Base-by-base conservation (phyloP, 2,888 invertebrate genomes). In the Formica aserva region DNA sequence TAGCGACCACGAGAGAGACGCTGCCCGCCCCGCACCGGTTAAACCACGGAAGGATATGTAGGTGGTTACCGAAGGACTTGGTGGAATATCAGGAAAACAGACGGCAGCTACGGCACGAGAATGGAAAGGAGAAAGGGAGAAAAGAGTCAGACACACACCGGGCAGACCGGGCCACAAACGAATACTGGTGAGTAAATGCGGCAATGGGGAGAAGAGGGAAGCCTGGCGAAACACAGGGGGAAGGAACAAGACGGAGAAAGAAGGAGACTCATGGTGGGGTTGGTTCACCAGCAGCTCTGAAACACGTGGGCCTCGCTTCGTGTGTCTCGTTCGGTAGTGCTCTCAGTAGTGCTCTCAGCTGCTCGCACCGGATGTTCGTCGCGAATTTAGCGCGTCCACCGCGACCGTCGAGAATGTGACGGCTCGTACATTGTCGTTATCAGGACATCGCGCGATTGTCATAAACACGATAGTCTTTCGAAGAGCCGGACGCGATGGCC, bases 221-320 rank as follows among this genome's bases (percentile, higher is more conserved):
- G 69, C 65, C 45, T n/a, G 74, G 80, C 78, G 72, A 48, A 87
- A 67, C 38, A 75, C 57, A 63, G 84, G 85, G 63, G 80, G 84
- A 84, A 84, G 87, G 55, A 69, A 84, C 29, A 85, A 86, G 86
- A 74, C 48, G 62, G 65, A 63, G 86, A 86, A 87, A 85, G 82
- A 85, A 84, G 86, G 87, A 86, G 78, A 85, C 86, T 81, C 83
- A 84, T 83, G 87, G 89, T 91, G 92, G 92, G 91, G 92, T 92
- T 92, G 91, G 91, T 87, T 32, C 32, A 84, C 91, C 90, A 89
- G 91, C 90, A 89, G 91, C 90, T 91, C 91, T 91, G 89, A 92
- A 94, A 92, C 94, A 94, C 94, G 94, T 94, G 94, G 94, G 89
- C 91, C 90, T 86, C 69, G 84, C 88, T 87, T 87, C 87, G 89